A percentile compares a stretch with the other conserved stretches of the same genome.
Conservation (phyloP, 1,140 invertebrate genomes). For the Hyphantria cunea region DNA sequence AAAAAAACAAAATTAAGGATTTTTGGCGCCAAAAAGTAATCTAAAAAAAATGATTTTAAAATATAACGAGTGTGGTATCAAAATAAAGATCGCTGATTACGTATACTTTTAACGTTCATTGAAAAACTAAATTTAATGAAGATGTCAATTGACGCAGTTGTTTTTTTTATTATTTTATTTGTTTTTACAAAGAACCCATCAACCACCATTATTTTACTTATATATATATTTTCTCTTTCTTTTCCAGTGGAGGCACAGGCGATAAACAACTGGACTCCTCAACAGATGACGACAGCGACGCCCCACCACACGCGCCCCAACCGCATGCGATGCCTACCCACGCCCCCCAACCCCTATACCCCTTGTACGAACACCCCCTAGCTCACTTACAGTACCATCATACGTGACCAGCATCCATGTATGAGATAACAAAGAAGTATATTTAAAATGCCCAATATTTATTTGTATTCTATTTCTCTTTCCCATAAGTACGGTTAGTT, state of each 20-base stretch:
- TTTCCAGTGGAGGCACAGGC: slow-evolving; percentile 61
- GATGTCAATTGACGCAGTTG: no score
- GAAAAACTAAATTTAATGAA: no score
- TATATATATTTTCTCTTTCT: neutral
- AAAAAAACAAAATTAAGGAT: no score
- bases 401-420: slow-evolving; percentile 20
- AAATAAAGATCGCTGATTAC: no score
- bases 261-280: slow-evolving; percentile 74
- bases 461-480: neutral
- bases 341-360: slow-evolving; percentile 62
- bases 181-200: no score
- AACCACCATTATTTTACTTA: no score
- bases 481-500: no score
- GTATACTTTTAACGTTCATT: no score
- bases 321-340: slow-evolving; percentile 49
- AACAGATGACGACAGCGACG: slow-evolving; percentile 71
- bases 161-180: no score
- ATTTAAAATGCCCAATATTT: neutral
- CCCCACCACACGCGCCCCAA: slow-evolving; percentile 35
- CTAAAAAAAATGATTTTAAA: no score
- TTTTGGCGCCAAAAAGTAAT: no score
- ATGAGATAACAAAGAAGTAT: neutral
- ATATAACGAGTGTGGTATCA: no score
- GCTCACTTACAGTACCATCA: slow-evolving; percentile 71
- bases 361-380: slow-evolving; percentile 68